Base-by-base conservation (phyloP, 2,888 invertebrate genomes). In the Ornithoptera alexandrae region DNA sequence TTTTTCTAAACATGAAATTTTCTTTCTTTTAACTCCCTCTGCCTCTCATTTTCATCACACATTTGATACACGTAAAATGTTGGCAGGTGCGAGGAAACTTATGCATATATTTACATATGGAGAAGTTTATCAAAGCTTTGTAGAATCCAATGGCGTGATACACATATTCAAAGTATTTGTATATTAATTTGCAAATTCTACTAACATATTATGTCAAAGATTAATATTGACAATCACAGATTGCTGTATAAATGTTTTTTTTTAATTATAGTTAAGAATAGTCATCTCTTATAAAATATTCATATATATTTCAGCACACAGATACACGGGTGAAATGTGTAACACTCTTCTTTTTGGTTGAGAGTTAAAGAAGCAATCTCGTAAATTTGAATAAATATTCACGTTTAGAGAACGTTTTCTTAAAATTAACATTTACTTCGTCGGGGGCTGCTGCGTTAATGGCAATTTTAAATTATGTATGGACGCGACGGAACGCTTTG, bases 381-480 rank as follows among this genome's bases (percentile, higher is more conserved):
- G 53, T n/a, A n/a, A 53, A 53, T 62, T 46, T 22, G 39, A 20
- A 39, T 15, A 64, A 64, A 57, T 36, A 12, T 57, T 22, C 20
- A 2, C 36, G 36, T 64, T 64, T 22, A 24, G 50, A n/a, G 7
- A 18, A 12, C 30, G 20, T 22, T 24, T 56, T 20, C 39, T 39
- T 65, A 39, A 65, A 57, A 65, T 64, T 56, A 64, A 64, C 20
- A 2, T 39, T 56, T 39, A 64, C 53, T 57, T 57, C 30, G 64
- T 57, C 20, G n/a, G 18, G 64, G 39, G 57, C 17, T 39, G 20
- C 20, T 56, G 56, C 64, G n/a, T 22, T 64, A 65, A 65, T 65
- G 64, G 64, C 57, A 17, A n/a, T 57, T 65, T 7, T 57, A 56
- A 65, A 65, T 64, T 64, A 64, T 57, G 36, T 57, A 57, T 57